A percentile compares a stretch with the other conserved stretches of the same genome.
Evolutionary conservation across 1,140 invertebrate species (phyloP).

Genomic region (Brevipalpus yothersi): DNA sequence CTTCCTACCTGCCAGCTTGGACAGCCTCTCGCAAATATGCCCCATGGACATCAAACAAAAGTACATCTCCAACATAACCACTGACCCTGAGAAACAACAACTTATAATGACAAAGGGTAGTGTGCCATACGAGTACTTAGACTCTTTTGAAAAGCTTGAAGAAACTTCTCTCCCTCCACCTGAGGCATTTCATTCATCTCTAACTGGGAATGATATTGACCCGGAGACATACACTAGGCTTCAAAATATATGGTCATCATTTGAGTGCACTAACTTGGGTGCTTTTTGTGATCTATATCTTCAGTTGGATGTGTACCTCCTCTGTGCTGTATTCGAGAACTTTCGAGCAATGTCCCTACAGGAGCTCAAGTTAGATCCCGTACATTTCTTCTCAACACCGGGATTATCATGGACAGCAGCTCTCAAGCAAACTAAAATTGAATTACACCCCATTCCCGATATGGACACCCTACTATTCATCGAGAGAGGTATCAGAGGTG

Average conservation of each 20-base stretch:
- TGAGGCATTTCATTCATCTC: not conserved
- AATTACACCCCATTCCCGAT: not conserved
- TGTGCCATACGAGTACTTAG: not conserved
- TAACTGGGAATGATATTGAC: not conserved
- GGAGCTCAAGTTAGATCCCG: not conserved
- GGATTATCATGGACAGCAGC: not conserved
- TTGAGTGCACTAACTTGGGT: not conserved
- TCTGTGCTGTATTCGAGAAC: not conserved
- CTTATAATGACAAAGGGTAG: not conserved
- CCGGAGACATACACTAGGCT: not conserved
- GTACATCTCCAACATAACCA: not conserved
- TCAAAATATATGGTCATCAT: not conserved
- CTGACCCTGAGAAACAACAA: not conserved
- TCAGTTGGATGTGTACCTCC: not conserved
- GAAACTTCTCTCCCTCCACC: not conserved
- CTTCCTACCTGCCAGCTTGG: not conserved
- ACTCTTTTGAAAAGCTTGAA: not conserved
- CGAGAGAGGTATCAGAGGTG: slow-evolving; percentile 4
- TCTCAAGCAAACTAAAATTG: not conserved
- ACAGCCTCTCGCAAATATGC: not conserved
- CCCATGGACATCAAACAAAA: not conserved
- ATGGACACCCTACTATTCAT: not conserved
- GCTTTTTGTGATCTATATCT: not conserved
- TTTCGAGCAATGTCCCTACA: not conserved
- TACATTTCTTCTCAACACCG: not conserved